Evolutionary conservation across 2,888 invertebrate species (phyloP).

Genomic region (Ryuthela nishihirai): DNA sequence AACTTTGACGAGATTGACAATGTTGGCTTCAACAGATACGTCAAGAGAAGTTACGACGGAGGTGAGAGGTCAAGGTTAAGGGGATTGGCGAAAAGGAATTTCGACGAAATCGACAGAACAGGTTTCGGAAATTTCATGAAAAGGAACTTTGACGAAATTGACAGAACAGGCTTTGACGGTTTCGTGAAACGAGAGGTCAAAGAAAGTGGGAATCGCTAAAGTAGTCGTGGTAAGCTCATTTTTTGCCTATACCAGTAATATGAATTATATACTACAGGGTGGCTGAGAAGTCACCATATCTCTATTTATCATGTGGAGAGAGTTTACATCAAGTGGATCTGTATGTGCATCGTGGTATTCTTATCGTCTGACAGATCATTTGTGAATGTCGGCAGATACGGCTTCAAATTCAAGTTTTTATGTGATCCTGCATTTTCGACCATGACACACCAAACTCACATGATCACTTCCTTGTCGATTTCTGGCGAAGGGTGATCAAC

Average conservation of each 20-base stretch:
- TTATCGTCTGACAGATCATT: too few relatives aligned
- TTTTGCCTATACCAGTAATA: too few relatives aligned
- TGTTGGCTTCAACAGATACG: conserved; percentile 43
- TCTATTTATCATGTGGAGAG: neutral
- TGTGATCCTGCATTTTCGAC: too few relatives aligned
- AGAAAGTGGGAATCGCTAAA: conserved; percentile 3
- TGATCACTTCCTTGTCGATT: too few relatives aligned
- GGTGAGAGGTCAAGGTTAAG: neutral
- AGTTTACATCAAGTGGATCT: too few relatives aligned
- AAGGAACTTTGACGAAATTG: conserved; percentile 56
- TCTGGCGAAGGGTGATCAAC: too few relatives aligned
- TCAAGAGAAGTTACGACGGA: conserved; percentile 51
- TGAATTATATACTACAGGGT: neutral
- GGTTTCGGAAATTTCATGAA: conserved; percentile 59
- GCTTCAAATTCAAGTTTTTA: too few relatives aligned
- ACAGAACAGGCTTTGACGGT: conserved; percentile 52
- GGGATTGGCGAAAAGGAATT: conserved; percentile 55
- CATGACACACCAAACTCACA: too few relatives aligned
- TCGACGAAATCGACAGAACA: conserved; percentile 61
- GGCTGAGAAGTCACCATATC: neutral
- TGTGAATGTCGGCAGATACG: too few relatives aligned
- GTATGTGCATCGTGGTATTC: too few relatives aligned
- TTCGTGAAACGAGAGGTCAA: conserved; percentile 51
- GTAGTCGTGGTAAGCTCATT: too few relatives aligned
- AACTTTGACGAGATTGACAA: conserved; percentile 38